Evolutionary conservation across 2,113 vertebrate species (phyloP), one percentile per base, ranked within the genome.

Genomic region (Zosterops hypoxanthus): DNA sequence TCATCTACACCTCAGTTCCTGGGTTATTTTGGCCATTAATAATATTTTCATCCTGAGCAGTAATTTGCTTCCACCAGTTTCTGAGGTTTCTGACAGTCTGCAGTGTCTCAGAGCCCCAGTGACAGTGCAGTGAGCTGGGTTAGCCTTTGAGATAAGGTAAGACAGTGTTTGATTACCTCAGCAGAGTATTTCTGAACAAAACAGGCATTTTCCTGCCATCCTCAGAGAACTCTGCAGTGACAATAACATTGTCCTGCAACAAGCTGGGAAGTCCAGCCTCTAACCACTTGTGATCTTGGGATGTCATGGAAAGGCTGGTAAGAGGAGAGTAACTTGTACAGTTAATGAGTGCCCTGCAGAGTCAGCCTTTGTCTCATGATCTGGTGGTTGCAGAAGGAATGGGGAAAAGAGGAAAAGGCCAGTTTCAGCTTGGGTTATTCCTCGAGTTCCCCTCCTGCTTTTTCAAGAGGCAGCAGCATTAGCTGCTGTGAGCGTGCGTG

Each of bases 401-500:
- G 59, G 75, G 39, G 63, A 26, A 46, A 34, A 44, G 52, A 85
- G 73, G 55, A 65, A 36, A 68, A 77, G 56, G 63, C 47, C 9
- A 7, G 8, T 57, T 65, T 46, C 88, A 77, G 55, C 53, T 36
- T 36, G 65, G 69, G 33, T 83, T 60, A 12, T 57, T 75, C 3
- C 77, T 66, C 4, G 15, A 79, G 49, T 41, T 84, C 52, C 42
- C 23, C 41, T 71, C 71, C 69, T 71, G 83, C 52, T 44, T 64
- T 86, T 64, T 59, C 47, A 44, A 25, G 69, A 2, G 14, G 75
- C 33, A 12, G 24, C 5, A 33, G 50, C 6, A 1, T 8, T 25
- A 73, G 82, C 71, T 90, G 90, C 47, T 1, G 1, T 8, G 71
- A 57, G 59, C 0, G 1, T 41, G 3, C 0, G 0, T 5, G 5